phyloP scores from a whole-genome alignment of 2,797 vertebrate genomes.

The Muraenolepis orangiensis region DNA sequence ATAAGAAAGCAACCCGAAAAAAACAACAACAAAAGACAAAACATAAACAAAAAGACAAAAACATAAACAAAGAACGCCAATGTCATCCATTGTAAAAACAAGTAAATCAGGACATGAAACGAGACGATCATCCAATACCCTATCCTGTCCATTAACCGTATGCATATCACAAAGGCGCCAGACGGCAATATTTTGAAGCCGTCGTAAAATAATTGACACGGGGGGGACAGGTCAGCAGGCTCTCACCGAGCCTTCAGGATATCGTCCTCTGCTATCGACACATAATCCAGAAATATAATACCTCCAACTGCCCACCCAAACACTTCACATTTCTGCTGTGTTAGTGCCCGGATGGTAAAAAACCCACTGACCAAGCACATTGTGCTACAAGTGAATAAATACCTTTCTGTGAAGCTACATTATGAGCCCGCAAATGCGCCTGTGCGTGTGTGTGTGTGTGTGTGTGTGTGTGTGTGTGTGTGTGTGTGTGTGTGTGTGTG shows the following conservation, averaged over 20 bases:
- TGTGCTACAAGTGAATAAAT: conserved; percentile 50
- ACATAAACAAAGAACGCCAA: not conserved
- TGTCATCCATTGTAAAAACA: conserved; percentile 14
- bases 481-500: not conserved
- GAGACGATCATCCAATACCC: conserved; percentile 3
- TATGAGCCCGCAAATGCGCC: conserved; percentile 27
- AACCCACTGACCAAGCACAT: conserved; percentile 59
- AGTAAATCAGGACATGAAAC: conserved; percentile 9
- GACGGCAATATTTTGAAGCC: conserved; percentile 54
- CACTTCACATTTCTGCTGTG: conserved; percentile 64
- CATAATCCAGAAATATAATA: conserved; percentile 60
- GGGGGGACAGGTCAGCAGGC: conserved; percentile 58
- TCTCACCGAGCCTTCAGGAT: conserved; percentile 47
- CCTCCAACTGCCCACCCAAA: conserved; percentile 61
- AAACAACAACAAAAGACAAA: no score
- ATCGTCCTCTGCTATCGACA: conserved; percentile 57
- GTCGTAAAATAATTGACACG: conserved; percentile 56
- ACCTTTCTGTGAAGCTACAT: conserved; percentile 53
- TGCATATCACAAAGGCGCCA: conserved; percentile 48
- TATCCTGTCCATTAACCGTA: conserved; percentile 38
- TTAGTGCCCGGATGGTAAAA: conserved; percentile 49
- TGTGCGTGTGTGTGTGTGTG: conserved; percentile 3
- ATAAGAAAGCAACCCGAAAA: not conserved
- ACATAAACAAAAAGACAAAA: not conserved
- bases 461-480: conserved; percentile 17